Conservation (phyloP, 2,113 vertebrate species). For the Piprites chloris region DNA sequence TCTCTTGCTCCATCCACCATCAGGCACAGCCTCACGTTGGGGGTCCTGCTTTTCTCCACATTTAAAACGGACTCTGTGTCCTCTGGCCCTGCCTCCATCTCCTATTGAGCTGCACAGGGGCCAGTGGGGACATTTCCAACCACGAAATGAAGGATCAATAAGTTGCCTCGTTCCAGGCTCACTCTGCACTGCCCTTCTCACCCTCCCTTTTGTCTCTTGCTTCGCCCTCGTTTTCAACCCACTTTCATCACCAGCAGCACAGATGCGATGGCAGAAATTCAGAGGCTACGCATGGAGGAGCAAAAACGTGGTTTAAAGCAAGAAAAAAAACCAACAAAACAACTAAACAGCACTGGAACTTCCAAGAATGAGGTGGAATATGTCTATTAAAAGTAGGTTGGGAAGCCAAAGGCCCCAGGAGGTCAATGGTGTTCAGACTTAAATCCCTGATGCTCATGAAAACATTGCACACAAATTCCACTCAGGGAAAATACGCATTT, state of each 20-base stretch:
- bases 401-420: neutral
- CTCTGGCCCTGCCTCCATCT: neutral
- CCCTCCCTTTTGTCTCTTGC: neutral
- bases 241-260: neutral
- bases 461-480: neutral
- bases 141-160: conserved; percentile 4
- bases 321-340: neutral
- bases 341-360: neutral
- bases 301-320: neutral
- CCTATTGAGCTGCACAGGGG: neutral
- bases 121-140: neutral
- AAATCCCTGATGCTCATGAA: neutral
- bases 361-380: neutral
- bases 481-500: neutral
- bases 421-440: neutral
- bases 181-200: neutral
- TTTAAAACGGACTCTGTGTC: neutral
- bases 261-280: neutral
- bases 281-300: rapidly evolving
- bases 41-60: neutral
- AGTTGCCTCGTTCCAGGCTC: neutral
- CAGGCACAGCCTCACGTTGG: rapidly evolving
- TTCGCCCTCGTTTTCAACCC: neutral
- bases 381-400: neutral
- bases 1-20: neutral